Conservation (phyloP, 2,113 vertebrate genomes). For the Lagopus muta region DNA sequence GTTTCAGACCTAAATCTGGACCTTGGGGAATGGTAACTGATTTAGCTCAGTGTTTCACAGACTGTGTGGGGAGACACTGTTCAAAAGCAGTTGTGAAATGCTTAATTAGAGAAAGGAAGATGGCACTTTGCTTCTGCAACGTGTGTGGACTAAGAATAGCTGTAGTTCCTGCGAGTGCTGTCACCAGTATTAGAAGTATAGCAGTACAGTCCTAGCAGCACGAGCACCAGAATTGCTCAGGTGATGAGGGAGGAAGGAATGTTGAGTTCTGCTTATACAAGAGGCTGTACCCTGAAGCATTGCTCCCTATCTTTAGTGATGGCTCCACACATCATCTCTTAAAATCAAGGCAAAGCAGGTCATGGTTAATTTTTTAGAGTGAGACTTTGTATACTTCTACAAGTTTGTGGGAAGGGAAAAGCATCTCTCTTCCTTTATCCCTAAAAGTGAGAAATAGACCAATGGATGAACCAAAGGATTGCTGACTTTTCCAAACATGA, state of each 20-base stretch:
- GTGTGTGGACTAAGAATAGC: slow-evolving; percentile 33
- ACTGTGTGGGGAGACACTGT: background rate
- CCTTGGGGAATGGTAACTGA: background rate
- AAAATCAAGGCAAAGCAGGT: background rate
- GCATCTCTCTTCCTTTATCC: too few species aligned
- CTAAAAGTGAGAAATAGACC: background rate
- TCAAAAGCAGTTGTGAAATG: background rate
- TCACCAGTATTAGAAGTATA: slow-evolving; percentile 29
- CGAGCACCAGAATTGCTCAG: background rate
- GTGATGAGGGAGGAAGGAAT: background rate
- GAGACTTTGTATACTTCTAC: too few species aligned
- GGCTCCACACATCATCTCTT: background rate
- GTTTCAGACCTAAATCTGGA: background rate
- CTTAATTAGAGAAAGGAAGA: slow-evolving; percentile 31
- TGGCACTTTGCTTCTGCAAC: background rate
- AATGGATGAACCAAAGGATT: background rate
- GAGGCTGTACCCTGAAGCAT: background rate
- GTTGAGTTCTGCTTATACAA: background rate
- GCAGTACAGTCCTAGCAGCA: background rate
- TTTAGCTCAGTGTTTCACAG: background rate
- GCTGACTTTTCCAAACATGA: background rate
- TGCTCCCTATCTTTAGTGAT: accelerated
- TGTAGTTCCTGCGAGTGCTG: slow-evolving; percentile 10
- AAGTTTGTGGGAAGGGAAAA: too few species aligned
- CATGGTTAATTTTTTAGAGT: too few species aligned